Evolutionary conservation across 1,140 invertebrate species (phyloP), one percentile per base, ranked within the genome.

Genomic region (Catajapyx aquilonaris): DNA sequence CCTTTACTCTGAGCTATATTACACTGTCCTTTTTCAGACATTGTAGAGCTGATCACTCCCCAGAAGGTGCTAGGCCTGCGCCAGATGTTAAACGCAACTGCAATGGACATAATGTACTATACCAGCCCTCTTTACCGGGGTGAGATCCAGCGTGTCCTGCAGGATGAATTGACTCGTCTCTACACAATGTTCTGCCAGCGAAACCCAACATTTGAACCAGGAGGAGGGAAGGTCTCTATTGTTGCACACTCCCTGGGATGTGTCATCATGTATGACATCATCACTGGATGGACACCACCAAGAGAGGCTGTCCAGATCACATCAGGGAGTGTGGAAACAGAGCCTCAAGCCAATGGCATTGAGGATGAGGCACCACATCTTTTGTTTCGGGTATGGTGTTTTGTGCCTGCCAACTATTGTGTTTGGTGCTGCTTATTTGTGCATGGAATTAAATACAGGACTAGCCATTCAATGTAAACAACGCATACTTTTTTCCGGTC

Each of bases 81-180:
- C 38, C 62, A 68, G 37, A 59, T 76, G 31, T 55, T 80, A 16
- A 80, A 80, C 53, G 66, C 70, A 28, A 77, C 73, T 28, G 76
- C 75, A 17, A 78, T 81, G 75, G 77, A 81, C 51, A 75, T 81
- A 41, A 68, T 83, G 53, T 83, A 81, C 48, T 83, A 83, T 47
- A 79, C 78, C 25, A 79, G 75, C 56, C 77, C 78, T 30, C 50
- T 81, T 1, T 81, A 79, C 48, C 65, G 77, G 38, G 66, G 64
- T 25, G 77, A 81, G 64, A 75, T 81, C 28, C 69, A 76, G 41
- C 60, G 64, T 37, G 73, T 75, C 33, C 58, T 81, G 32, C 65
- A 69, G 39, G 56, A 56, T 38, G 73, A 77, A 51, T 52, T 83
- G 41, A 79, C 79, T 47, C 56, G 69, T 42, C 49, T 79, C n/a